Evolutionary conservation across 2,113 vertebrate species (phyloP), one percentile per base, ranked within the genome.

Genomic region (Tonatia bakeri): DNA sequence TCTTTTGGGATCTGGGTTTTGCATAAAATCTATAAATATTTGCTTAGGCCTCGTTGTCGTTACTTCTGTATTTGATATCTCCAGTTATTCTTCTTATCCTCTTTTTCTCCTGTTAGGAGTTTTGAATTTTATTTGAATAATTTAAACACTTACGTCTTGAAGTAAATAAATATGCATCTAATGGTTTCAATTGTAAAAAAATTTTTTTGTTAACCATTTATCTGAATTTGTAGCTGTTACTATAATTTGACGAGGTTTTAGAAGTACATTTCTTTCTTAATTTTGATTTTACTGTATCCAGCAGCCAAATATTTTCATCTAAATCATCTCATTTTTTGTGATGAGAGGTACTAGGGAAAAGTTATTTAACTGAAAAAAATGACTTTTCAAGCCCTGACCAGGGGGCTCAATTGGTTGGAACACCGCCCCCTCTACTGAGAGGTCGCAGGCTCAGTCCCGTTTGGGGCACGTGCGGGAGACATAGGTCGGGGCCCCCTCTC

Each of bases 121-220:
- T 96, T 97, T 77, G 81, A 92, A 88, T 95, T 96, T 96, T 97
- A 90, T 92, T 97, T 96, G 70, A 96, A 90, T 97, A 96, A 93
- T 97, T 92, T 93, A 94, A 93, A 93, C 85, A 92, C 90, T 87
- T 96, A 64, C 90, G 28, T 92, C 81, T 92, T 94, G 24, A n/a
- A 67, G 65, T n/a, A 67, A 67, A 17, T 67, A 67, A 67, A n/a
- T 67, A 67, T 67, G 33, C 65, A 67, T 67, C n/a, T 67, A 67
- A 67, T 67, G 33, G 33, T 67, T 67, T 67, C 5, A n/a, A n/a
- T 45, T 76, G 31, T 47, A 75, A 75, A 75, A 73, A 76, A 76
- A 17, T 47, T 61, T 50, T 50, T 50, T 50, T 61, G 16, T 91
- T 75, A 22, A n/a, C 15, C 33, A 50, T 86, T 50, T 15, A 84